Evolutionary conservation across 2,888 invertebrate genomes (phyloP).

Genomic region (Epinotia brunnichana): DNA sequence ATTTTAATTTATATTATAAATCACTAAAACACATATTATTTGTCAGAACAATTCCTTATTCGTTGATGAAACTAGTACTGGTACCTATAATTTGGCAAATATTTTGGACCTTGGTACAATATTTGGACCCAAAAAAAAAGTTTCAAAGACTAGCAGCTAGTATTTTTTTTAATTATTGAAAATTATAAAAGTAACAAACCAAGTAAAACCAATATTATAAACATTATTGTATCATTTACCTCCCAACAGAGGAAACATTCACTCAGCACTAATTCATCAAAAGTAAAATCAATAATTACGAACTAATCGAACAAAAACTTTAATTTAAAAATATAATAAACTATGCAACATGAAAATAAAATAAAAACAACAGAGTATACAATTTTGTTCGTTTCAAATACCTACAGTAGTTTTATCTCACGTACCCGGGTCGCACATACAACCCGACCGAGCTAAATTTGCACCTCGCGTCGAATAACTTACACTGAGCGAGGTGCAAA

Average conservation of each 20-base stretch:
- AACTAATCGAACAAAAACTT: not conserved
- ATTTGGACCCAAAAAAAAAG: slow-evolving; percentile 5
- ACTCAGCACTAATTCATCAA: not conserved
- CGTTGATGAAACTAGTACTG: slow-evolving; percentile 18
- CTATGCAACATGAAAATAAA: not conserved
- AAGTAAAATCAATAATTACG: not conserved
- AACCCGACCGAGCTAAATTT: too few species aligned
- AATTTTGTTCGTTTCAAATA: not conserved
- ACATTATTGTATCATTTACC: not conserved
- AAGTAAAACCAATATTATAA: not conserved
- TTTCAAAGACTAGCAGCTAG: not conserved
- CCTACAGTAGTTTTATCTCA: not conserved
- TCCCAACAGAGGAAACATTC: not conserved
- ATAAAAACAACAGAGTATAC: not conserved
- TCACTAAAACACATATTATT: slow-evolving; percentile 4
- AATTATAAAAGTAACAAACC: not conserved
- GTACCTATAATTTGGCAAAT: slow-evolving; percentile 36
- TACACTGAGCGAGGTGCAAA: too few species aligned
- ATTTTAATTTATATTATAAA: not conserved
- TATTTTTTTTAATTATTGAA: not conserved
- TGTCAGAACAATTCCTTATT: slow-evolving; percentile 28
- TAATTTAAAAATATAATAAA: not conserved
- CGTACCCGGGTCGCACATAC: too few species aligned
- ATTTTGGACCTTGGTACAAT: slow-evolving; percentile 20
- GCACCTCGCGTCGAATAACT: too few species aligned